Conservation (phyloP, 2,888 invertebrate genomes). For the Andrena bucephala region DNA sequence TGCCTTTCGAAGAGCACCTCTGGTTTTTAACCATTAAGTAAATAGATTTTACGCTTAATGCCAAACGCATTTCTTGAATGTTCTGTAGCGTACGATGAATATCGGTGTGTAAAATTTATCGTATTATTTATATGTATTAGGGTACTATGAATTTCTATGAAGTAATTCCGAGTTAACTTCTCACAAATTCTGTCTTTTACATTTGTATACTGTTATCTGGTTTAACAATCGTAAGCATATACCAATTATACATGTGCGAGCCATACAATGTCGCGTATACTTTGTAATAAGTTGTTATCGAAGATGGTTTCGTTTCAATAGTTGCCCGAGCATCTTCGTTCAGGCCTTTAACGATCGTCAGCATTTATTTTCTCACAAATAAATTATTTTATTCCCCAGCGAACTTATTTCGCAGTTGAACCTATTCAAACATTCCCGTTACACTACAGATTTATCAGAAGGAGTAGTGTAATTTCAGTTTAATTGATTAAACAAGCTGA, state of each 20-base stretch:
- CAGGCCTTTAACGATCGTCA: neutral
- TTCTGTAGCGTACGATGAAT: neutral
- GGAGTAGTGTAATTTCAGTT: slow-evolving; percentile 16
- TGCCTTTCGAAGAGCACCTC: neutral
- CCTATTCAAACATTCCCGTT: slow-evolving; percentile 18
- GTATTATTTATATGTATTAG: neutral
- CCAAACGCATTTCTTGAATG: neutral
- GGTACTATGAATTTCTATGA: neutral
- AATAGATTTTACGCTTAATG: neutral
- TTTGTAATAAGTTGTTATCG: neutral
- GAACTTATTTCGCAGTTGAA: neutral
- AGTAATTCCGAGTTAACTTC: neutral
- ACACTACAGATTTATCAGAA: neutral
- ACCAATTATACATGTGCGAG: slow-evolving; percentile 31
- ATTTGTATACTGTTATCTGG: neutral
- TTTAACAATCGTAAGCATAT: slow-evolving; percentile 21
- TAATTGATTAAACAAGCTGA: slow-evolving; percentile 15
- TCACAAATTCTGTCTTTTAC: neutral
- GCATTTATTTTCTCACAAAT: neutral
- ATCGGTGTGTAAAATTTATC: neutral
- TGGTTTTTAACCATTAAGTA: neutral
- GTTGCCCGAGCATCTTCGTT: neutral
- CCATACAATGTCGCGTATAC: neutral
- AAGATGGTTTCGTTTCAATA: neutral
- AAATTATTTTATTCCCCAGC: slow-evolving; percentile 1